Conservation (phyloP, 2,797 vertebrate genomes). For the Helicolenus hilgendorfi region DNA sequence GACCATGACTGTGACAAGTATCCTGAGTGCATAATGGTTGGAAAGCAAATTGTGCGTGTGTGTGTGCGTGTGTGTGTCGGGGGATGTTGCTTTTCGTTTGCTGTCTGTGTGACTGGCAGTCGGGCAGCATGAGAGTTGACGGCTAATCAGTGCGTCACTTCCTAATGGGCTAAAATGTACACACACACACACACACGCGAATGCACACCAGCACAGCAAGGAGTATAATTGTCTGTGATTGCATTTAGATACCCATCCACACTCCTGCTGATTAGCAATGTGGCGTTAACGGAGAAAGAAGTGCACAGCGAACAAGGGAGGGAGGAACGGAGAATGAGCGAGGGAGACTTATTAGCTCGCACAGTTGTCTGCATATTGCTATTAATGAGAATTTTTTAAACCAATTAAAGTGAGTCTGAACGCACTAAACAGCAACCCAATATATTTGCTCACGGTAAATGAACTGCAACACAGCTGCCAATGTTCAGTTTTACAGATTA, state of each 20-base stretch:
- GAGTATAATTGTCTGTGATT: conserved; percentile 82
- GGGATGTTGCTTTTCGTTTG: conserved; percentile 53
- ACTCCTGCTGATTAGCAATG: conserved; percentile 71
- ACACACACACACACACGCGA: conserved; percentile 17
- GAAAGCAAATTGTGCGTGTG: conserved; percentile 1
- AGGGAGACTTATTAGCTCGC: conserved; percentile 59
- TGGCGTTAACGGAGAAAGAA: conserved; percentile 46
- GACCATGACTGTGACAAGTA: conserved; percentile 55
- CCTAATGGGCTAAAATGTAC: conserved; percentile 70
- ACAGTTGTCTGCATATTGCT: conserved; percentile 65
- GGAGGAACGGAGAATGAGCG: conserved; percentile 10
- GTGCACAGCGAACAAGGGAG: conserved; percentile 18
- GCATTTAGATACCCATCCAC: conserved; percentile 77
- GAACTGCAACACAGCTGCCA: conserved; percentile 17
- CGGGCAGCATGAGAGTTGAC: conserved; percentile 65
- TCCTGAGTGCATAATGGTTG: conserved; percentile 42
- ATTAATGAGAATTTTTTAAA: conserved; percentile 67
- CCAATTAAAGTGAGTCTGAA: conserved; percentile 61
- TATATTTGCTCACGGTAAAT: conserved; percentile 44
- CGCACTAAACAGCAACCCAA: conserved; percentile 19
- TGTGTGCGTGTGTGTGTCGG: neutral
- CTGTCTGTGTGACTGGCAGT: conserved; percentile 69
- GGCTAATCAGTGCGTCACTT: conserved; percentile 76
- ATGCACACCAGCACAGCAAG: conserved; percentile 57
- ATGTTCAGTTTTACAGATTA: conserved; percentile 1